Conservation (phyloP, 2,113 vertebrate species). For the Python bivittatus region DNA sequence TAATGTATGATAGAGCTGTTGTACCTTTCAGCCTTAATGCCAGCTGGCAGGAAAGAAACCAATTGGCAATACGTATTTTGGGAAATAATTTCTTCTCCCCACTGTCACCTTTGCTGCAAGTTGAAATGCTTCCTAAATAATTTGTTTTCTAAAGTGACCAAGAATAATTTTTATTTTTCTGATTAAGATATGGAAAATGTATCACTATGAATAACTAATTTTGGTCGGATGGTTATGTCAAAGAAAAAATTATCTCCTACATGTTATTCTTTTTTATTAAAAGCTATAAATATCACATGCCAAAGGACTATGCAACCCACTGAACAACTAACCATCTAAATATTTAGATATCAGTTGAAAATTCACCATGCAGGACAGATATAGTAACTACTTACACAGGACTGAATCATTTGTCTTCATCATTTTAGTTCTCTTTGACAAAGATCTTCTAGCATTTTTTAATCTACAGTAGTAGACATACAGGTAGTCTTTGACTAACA, state of each 20-base stretch:
- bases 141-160: neutral
- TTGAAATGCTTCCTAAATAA: slow-evolving; percentile 11
- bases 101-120: slow-evolving; percentile 17
- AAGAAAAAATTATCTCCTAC: neutral
- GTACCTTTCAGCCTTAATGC: slow-evolving; percentile 28
- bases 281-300: neutral
- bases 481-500: too few relatives aligned
- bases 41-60: slow-evolving; percentile 15
- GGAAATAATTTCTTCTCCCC: slow-evolving; percentile 33
- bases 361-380: neutral
- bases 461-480: neutral
- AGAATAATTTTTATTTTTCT: slow-evolving; percentile 34
- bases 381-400: neutral
- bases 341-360: neutral
- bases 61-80: slow-evolving; percentile 1
- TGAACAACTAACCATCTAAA: neutral
- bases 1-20: slow-evolving; percentile 43
- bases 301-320: neutral
- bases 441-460: neutral
- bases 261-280: neutral
- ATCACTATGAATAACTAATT: neutral
- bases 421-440: neutral
- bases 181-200: neutral
- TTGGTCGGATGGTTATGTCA: neutral
- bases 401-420: neutral